These are phyloP conservation scores for Pheosia gnoma DNA, from an alignment of 2,888 invertebrate species.

Conservation along the genomic window DNA sequence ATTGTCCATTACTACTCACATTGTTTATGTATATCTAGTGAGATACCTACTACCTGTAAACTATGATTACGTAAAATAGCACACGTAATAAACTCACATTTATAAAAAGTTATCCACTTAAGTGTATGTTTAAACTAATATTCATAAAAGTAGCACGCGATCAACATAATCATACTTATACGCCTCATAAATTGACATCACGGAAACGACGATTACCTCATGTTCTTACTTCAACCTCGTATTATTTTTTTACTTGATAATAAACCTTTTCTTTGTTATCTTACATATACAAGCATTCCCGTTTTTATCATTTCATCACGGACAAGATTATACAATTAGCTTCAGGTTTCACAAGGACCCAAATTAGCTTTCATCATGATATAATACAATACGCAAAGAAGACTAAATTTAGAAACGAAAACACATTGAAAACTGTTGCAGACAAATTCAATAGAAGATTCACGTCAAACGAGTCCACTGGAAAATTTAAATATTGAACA, in stretches of 20 bases:
- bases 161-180: conserved; percentile 13
- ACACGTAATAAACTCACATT: conserved; percentile 22
- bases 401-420: conserved; percentile 31
- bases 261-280: neutral
- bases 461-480: conserved; percentile 1
- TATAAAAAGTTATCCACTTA: conserved; percentile 10
- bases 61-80: conserved; percentile 27
- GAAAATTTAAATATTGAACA: conserved; percentile 18
- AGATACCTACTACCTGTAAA: neutral
- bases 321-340: conserved; percentile 28
- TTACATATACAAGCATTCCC: conserved; percentile 12
- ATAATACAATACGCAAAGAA: conserved; percentile 31
- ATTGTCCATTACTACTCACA: conserved; percentile 10
- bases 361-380: conserved; percentile 26
- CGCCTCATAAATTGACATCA: conserved; percentile 23
- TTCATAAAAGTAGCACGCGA: conserved; percentile 16
- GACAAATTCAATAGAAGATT: conserved; percentile 10
- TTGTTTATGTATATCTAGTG: conserved; percentile 3
- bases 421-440: conserved; percentile 25
- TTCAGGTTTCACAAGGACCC: conserved; percentile 20
- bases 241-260: neutral
- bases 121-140: conserved; percentile 1
- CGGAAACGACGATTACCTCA: conserved; percentile 27
- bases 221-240: conserved; percentile 20
- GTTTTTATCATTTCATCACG: conserved; percentile 19